Evolutionary conservation across 2,113 vertebrate species (phyloP).

Genomic region (Corydoras sp.): DNA sequence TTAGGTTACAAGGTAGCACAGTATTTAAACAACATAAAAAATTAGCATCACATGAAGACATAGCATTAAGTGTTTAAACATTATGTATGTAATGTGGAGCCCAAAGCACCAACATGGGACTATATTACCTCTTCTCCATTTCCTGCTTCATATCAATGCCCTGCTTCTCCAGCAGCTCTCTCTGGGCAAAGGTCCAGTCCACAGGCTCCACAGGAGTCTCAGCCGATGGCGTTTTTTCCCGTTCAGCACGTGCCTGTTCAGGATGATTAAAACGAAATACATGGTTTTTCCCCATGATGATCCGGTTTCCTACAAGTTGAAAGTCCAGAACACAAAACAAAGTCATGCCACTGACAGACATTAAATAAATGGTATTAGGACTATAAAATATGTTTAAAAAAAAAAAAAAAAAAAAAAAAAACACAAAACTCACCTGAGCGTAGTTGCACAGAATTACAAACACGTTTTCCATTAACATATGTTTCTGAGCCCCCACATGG

Average conservation of each 20-base stretch:
- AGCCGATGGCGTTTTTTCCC: conserved; percentile 92
- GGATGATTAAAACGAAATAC: conserved; percentile 98
- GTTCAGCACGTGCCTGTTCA: conserved; percentile 91
- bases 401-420: neutral
- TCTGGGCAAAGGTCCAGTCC: conserved; percentile 97
- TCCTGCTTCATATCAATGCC: conserved; percentile 99
- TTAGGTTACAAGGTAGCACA: too few species aligned
- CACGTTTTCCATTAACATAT: conserved; percentile 95
- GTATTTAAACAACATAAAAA: too few species aligned
- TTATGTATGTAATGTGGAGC: neutral
- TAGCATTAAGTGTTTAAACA: neutral
- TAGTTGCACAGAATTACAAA: conserved; percentile 81
- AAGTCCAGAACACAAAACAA: neutral
- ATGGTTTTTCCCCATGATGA: conserved; percentile 99
- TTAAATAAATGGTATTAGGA: neutral
- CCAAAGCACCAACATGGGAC: neutral
- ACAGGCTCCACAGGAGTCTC: conserved; percentile 98
- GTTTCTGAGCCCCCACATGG: conserved; percentile 94
- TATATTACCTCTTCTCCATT: conserved; percentile 91
- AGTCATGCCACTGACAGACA: neutral
- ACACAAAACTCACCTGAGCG: conserved; percentile 79
- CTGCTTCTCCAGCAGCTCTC: conserved; percentile 95
- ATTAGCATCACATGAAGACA: too few species aligned
- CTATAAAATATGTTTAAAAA: neutral
- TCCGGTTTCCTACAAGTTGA: conserved; percentile 82